Base-by-base conservation (phyloP, 2,797 vertebrate genomes). In the Alauda arvensis region DNA sequence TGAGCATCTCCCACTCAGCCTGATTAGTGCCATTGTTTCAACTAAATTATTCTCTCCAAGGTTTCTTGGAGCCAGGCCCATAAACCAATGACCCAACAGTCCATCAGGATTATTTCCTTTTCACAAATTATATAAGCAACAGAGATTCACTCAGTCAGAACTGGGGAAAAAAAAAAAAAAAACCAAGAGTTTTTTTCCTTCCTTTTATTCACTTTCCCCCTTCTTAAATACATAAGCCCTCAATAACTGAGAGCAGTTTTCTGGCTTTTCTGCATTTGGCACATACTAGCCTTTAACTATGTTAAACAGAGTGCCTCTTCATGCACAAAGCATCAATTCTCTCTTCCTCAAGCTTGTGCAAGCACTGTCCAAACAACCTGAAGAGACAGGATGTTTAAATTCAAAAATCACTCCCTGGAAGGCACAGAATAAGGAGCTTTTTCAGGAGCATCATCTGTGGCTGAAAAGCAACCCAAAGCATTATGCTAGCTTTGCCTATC, bases 1-100 rank as follows among this genome's bases (percentile, higher is more conserved):
- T 78, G 63, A 88, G 70, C 61, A 88, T 28, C 84, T 65, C 18
- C 19, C 60, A 82, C 82, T 84, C 65, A 28, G 43, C 42, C 43
- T 72, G 60, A 90, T 87, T 67, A 83, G 70, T 4, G 1, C n/a
- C 78, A 66, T 28, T 0, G 0, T 80, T 93, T 71, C 76, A 94
- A 93, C 60, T 26, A 53, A 86, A 83, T 94, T 81, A 91, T 34
- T 76, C 57, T 76, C 79, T 85, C 31, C 56, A 52, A 70, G 68
- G 26, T 69, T 83, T 91, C 65, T 66, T 85, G 79, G 80, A 93
- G 68, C 49, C 53, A 91, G 33, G 84, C 82, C 70, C 70, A 78
- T 65, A 81, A 90, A 78, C 52, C 51, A 72, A 57, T 68, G 67
- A 83, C 51, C 67, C 84, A 69, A 51, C 2, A 78, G 62, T 23